phyloP scores from a whole-genome alignment of 2,797 vertebrate genomes.

The Poecilia wingei region DNA sequence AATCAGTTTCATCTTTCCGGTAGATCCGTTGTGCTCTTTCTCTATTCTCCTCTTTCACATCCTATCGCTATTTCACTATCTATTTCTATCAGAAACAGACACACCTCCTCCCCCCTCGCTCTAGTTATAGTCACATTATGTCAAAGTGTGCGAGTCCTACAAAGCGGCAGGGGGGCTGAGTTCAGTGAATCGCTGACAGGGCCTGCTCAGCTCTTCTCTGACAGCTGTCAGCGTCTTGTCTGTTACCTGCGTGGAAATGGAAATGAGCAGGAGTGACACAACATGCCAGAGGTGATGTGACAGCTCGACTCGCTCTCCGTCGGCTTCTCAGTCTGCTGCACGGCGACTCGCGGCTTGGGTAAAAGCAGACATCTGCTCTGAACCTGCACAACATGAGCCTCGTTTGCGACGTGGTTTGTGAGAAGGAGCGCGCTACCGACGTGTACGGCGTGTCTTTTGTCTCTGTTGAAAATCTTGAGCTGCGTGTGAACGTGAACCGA shows the following conservation, averaged over 20 bases:
- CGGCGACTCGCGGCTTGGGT: constrained; percentile 46
- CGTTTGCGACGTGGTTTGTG: constrained; percentile 44
- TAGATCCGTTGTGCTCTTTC: background rate
- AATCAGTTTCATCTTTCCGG: background rate
- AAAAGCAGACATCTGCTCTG: constrained; percentile 65
- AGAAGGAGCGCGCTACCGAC: constrained; percentile 4
- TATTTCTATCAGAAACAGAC: constrained; percentile 54
- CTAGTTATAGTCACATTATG: constrained; percentile 58
- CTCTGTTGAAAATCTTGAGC: background rate
- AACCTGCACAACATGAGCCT: constrained; percentile 52
- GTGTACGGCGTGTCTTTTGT: constrained; percentile 1
- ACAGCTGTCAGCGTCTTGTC: constrained; percentile 90
- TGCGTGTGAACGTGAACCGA: background rate
- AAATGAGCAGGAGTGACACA: constrained; percentile 95
- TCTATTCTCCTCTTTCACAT: constrained; percentile 30
- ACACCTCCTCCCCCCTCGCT: constrained; percentile 50
- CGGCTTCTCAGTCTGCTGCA: constrained; percentile 61
- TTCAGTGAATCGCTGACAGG: constrained; percentile 88
- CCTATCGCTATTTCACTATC: constrained; percentile 47
- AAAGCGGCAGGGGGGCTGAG: constrained; percentile 81
- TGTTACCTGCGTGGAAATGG: constrained; percentile 90
- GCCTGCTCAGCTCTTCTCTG: constrained; percentile 85
- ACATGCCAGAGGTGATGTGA: constrained; percentile 92
- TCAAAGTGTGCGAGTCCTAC: constrained; percentile 74
- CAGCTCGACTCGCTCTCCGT: constrained; percentile 75